These are phyloP conservation scores for Adelges cooleyi DNA, from an alignment of 1,140 invertebrate genomes.

Conservation along the genomic window DNA sequence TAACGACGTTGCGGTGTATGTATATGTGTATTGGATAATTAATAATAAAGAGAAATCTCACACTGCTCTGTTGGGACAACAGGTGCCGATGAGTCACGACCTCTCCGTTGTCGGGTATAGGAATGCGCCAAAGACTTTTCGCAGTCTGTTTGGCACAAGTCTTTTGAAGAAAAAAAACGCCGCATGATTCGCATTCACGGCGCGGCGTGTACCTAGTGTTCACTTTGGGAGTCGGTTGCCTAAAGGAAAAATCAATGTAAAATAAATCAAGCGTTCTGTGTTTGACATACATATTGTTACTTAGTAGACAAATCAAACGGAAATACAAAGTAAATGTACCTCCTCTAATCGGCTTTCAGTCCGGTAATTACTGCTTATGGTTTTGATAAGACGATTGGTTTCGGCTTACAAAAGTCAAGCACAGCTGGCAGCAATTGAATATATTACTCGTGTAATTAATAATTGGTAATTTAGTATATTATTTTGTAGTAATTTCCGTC, in stretches of 20 bases:
- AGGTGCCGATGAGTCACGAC: constrained; percentile 6
- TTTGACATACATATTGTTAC: too few species aligned
- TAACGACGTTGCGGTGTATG: background rate
- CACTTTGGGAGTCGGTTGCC: background rate
- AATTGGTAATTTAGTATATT: too few species aligned
- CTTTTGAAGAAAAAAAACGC: constrained; percentile 5
- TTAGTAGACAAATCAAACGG: too few species aligned
- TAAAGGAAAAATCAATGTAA: background rate
- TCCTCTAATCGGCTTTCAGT: too few species aligned
- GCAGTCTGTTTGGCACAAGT: background rate
- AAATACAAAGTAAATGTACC: too few species aligned
- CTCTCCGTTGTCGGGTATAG: too few species aligned
- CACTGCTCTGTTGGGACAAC: background rate
- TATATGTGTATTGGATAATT: constrained; percentile 23
- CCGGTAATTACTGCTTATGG: too few species aligned
- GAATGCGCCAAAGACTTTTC: background rate
- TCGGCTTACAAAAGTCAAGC: too few species aligned
- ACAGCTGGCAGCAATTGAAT: too few species aligned
- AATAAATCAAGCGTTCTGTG: background rate
- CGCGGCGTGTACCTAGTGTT: background rate
- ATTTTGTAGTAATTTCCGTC: too few species aligned
- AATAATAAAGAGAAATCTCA: constrained; percentile 17
- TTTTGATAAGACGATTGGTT: too few species aligned
- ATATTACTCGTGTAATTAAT: too few species aligned
- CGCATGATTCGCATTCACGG: background rate